Evolutionary conservation across 2,797 vertebrate genomes (phyloP).

Genomic region (Pelobates cultripes): DNA sequence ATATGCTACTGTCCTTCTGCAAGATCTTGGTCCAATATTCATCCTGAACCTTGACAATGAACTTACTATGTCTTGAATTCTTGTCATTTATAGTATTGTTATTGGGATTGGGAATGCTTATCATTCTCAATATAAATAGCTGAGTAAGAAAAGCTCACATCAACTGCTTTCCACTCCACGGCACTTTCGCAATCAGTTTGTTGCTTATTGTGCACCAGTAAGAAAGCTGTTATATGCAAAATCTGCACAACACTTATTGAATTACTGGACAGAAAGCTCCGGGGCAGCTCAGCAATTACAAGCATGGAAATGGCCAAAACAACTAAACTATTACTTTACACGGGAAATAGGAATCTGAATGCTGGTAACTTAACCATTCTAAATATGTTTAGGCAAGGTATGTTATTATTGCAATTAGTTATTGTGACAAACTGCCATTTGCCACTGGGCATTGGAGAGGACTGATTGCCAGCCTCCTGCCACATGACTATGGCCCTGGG

Average conservation of each 20-base stretch:
- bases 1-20: no score
- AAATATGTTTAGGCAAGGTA: no score
- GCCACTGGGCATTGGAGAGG: no score
- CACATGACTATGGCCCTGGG: no score
- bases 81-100: background rate
- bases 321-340: background rate
- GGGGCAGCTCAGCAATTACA: background rate
- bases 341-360: background rate
- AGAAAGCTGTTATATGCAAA: background rate
- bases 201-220: constrained; percentile 8
- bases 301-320: background rate
- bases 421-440: no score
- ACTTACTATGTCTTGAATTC: background rate
- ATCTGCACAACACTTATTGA: background rate
- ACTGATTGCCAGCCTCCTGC: no score
- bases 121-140: background rate
- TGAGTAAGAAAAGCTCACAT: background rate
- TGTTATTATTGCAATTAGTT: no score
- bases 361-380: no score
- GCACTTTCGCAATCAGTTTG: constrained; percentile 8
- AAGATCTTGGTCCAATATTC: no score
- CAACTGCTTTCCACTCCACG: constrained; percentile 3
- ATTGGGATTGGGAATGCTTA: background rate
- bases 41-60: no score
- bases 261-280: background rate